A percentile compares a stretch with the other conserved stretches of the same genome.
phyloP scores from a whole-genome alignment of 2,113 vertebrate species.

The Scomber colias region DNA sequence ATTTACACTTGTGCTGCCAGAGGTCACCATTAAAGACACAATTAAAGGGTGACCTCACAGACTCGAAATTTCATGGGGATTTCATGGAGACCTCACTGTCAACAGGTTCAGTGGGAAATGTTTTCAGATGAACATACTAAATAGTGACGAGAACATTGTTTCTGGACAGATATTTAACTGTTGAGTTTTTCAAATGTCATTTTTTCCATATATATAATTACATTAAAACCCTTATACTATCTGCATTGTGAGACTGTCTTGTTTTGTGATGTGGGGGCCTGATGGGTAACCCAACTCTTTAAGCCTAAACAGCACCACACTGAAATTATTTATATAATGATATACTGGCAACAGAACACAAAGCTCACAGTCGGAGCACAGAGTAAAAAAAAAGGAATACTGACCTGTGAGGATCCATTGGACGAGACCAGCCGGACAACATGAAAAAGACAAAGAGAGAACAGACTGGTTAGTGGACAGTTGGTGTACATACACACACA shows the following conservation, averaged over 20 bases:
- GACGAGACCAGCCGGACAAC: neutral
- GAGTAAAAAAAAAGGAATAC: constrained; percentile 14
- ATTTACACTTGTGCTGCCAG: neutral
- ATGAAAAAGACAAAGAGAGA: constrained; percentile 57
- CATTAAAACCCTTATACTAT: neutral
- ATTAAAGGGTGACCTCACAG: constrained; percentile 13
- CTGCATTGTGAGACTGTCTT: neutral
- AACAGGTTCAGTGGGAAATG: neutral
- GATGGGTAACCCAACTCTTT: no score
- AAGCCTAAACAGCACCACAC: neutral
- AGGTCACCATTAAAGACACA: constrained; percentile 24
- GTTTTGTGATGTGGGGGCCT: neutral
- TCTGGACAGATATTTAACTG: no score
- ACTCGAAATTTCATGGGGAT: constrained; percentile 2
- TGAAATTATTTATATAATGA: no score
- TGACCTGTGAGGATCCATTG: constrained; percentile 57
- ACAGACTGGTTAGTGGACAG: constrained; percentile 24
- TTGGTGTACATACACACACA: neutral
- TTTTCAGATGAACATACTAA: constrained; percentile 2
- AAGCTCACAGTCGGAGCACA: neutral
- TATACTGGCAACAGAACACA: neutral
- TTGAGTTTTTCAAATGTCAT: no score
- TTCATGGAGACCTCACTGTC: neutral
- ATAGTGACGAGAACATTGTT: neutral
- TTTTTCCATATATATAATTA: no score